Evolutionary conservation across 1,140 invertebrate genomes (phyloP), one percentile per base, ranked within the genome.

Genomic region (Orius insidiosus): DNA sequence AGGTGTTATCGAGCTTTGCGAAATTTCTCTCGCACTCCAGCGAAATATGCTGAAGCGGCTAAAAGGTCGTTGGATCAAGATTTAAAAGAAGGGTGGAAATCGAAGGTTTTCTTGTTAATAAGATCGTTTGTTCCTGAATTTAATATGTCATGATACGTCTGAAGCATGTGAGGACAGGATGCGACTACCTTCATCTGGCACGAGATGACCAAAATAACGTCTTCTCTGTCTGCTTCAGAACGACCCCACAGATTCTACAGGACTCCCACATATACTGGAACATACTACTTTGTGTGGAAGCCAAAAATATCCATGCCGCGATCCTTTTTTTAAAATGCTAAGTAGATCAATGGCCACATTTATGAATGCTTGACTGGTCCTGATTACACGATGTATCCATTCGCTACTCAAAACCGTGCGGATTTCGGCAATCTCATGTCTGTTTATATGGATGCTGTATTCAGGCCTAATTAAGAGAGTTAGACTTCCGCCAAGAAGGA

Each of bases 261-360:
- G 92, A 7, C 31, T 90, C 8, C 84, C 92, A 4, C 92, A 97
- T 59, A 95, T 96, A 52, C 60, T 97, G 41, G 92, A 97, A 62
- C 92, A 97, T 59, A 81, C 81, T 1, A 78, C 80, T 0, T 63
- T 95, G 2, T 95, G 90, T 63, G 92, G 92, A 1, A 94, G 89
- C 10, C 63, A 81, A 52, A 76, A 77, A 49, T 93, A 79, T 63
- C 85, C 87, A 3, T 78, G 82, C 6, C 64, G 86, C 47, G 92
- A 97, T 74, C 89, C 89, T 96, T 95, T 59, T n/a, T 89, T 96
- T 52, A 95, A 95, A 69, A 96, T 97, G 92, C 57, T 93, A 0
- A 85, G 11, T 30, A 46, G 90, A 48, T 94, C 89, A 0, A 59
- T 95, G 48, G 83, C 90, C 0, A 96, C 89, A 1, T 96, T 93